Evolutionary conservation across 2,113 vertebrate species (phyloP).

Genomic region (Hyperopisus bebe): DNA sequence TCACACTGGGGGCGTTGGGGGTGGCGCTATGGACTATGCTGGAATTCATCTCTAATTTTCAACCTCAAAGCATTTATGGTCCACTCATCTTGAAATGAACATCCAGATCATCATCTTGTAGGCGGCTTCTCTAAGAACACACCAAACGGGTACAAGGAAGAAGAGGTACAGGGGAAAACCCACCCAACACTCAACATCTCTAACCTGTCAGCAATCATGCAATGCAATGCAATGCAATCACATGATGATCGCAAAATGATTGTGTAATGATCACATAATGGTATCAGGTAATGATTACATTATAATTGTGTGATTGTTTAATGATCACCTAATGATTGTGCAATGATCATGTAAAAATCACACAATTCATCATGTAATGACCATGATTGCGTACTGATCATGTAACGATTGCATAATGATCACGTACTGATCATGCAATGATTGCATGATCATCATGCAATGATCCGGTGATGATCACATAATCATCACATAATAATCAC

Average conservation of each 20-base stretch:
- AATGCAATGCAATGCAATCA: neutral
- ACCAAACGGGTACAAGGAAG: neutral
- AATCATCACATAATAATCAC: no score
- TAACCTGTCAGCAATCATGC: neutral
- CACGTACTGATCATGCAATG: neutral
- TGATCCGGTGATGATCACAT: neutral
- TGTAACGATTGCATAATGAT: neutral
- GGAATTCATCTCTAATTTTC: slow-evolving; percentile 30
- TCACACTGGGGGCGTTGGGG: slow-evolving; percentile 44
- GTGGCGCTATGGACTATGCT: slow-evolving; percentile 17
- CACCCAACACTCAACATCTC: slow-evolving; percentile 8
- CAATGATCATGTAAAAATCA: neutral
- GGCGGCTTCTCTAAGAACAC: neutral
- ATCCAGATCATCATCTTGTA: slow-evolving; percentile 8
- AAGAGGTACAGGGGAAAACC: slow-evolving; percentile 24
- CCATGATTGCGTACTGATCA: no score
- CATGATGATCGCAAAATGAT: neutral
- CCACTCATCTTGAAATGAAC: slow-evolving; percentile 32
- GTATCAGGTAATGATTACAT: neutral
- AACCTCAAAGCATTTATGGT: slow-evolving; percentile 16
- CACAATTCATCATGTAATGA: no score
- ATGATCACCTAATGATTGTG: neutral
- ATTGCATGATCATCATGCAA: neutral
- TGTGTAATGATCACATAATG: neutral
- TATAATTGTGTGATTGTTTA: neutral